A percentile compares a stretch with the other conserved stretches of the same genome.
Evolutionary conservation across 2,888 invertebrate species (phyloP).

Genomic region (Quadriops clusia): DNA sequence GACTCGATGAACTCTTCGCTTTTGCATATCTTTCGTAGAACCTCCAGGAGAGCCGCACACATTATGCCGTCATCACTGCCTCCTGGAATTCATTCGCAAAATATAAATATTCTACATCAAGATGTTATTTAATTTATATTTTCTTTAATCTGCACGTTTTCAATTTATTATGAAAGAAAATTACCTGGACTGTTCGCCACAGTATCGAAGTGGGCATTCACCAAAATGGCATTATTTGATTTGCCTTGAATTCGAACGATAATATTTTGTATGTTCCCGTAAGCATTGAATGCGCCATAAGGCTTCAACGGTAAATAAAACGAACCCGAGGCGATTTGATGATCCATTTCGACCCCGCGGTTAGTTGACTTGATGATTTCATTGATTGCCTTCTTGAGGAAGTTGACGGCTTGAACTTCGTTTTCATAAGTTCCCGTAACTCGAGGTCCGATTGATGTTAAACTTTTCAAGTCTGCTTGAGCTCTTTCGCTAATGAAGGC

Average conservation of each 20-base stretch:
- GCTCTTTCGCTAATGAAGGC: constrained; percentile 44
- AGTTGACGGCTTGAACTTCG: constrained; percentile 57
- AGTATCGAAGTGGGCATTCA: constrained; percentile 89
- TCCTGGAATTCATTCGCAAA: too few relatives aligned
- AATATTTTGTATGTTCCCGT: constrained; percentile 71
- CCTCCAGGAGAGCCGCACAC: constrained; percentile 57
- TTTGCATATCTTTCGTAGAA: constrained; percentile 44
- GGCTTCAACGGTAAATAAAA: constrained; percentile 61
- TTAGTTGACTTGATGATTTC: constrained; percentile 41
- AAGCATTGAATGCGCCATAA: constrained; percentile 70
- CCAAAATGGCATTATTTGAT: constrained; percentile 44
- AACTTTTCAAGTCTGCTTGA: constrained; percentile 44
- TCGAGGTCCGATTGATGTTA: constrained; percentile 56
- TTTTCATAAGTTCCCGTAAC: constrained; percentile 71
- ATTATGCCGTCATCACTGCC: constrained; percentile 82
- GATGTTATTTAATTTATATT: too few relatives aligned
- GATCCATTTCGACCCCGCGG: constrained; percentile 51
- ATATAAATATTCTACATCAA: too few relatives aligned
- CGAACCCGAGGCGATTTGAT: constrained; percentile 56
- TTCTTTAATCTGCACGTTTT: too few relatives aligned
- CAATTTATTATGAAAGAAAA: too few relatives aligned
- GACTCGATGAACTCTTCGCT: constrained; percentile 38
- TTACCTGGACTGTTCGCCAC: constrained; percentile 81
- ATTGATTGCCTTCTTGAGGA: constrained; percentile 44
- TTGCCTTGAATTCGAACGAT: constrained; percentile 57